Evolutionary conservation across 2,888 invertebrate species (phyloP).

Genomic region (Polydrusus cervinus): DNA sequence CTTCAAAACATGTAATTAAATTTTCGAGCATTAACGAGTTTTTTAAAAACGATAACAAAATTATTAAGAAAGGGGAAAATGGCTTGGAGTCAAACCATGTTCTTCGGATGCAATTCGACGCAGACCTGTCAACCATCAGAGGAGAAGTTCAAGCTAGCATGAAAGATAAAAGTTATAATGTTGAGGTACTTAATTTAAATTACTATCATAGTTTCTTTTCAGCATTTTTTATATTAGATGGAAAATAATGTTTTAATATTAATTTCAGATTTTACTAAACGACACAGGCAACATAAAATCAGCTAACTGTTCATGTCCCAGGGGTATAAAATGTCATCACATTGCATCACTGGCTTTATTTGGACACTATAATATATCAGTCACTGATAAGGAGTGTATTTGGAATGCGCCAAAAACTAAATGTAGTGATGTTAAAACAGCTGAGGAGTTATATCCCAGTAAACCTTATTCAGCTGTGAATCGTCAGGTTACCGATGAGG

Average conservation of each 20-base stretch:
- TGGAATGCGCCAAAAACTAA: background rate
- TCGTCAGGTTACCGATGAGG: too few relatives aligned
- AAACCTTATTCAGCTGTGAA: too few relatives aligned
- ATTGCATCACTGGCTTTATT: slow-evolving; percentile 44
- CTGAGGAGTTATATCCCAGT: too few relatives aligned
- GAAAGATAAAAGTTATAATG: slow-evolving; percentile 31
- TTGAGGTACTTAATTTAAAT: slow-evolving; percentile 20
- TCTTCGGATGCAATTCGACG: slow-evolving; percentile 28
- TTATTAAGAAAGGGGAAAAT: slow-evolving; percentile 32
- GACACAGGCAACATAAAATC: background rate
- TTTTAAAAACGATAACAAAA: too few relatives aligned
- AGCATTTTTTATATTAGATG: background rate
- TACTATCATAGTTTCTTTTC: background rate
- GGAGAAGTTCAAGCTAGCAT: slow-evolving; percentile 40
- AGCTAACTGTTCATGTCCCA: slow-evolving; percentile 46
- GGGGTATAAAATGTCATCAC: slow-evolving; percentile 54
- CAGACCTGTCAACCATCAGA: slow-evolving; percentile 25
- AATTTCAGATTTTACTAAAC: background rate
- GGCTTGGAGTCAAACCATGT: slow-evolving; percentile 34
- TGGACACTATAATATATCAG: slow-evolving; percentile 51
- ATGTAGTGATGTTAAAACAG: background rate
- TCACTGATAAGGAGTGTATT: slow-evolving; percentile 30
- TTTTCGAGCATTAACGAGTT: too few relatives aligned
- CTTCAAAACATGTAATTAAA: too few relatives aligned
- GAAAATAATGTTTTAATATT: background rate